Conservation (phyloP, 2,797 vertebrate genomes). For the Acridotheres tristis region DNA sequence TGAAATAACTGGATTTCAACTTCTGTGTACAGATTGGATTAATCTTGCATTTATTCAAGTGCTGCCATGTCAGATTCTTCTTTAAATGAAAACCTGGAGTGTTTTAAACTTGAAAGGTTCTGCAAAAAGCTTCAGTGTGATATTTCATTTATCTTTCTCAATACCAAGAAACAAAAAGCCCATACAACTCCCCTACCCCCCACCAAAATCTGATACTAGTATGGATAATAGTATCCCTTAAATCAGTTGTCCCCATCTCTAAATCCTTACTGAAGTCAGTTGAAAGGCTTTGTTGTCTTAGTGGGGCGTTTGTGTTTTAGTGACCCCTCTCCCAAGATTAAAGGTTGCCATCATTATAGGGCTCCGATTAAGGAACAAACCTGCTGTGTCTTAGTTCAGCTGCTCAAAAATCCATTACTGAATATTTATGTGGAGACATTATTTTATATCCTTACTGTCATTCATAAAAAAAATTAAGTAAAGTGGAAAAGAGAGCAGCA, state of each 20-base stretch:
- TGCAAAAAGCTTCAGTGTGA: not conserved
- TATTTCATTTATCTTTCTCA: not conserved
- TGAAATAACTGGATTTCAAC: not conserved
- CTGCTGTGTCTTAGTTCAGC: not conserved
- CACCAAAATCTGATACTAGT: not conserved
- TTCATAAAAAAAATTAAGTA: not conserved
- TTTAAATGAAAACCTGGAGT: not conserved
- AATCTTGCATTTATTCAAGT: not conserved
- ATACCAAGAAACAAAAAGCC: not conserved
- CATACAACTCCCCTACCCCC: not conserved
- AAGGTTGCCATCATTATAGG: not conserved
- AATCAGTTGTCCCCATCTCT: not conserved
- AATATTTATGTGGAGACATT: not conserved
- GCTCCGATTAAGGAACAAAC: not conserved
- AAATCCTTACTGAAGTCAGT: not conserved
- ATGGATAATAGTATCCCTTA: not conserved
- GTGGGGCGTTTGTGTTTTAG: not conserved
- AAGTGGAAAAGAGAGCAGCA: not conserved
- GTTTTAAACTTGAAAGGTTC: not conserved
- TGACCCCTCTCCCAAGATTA: not conserved
- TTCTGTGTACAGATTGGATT: not conserved
- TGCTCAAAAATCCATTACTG: not conserved
- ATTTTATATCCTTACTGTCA: not conserved
- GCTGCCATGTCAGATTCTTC: not conserved
- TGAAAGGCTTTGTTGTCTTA: constrained; percentile 1